Percentiles rank a stretch among this genome's conserved stretches.
Conservation (phyloP, 2,888 invertebrate species). For the Xestia ashworthii region DNA sequence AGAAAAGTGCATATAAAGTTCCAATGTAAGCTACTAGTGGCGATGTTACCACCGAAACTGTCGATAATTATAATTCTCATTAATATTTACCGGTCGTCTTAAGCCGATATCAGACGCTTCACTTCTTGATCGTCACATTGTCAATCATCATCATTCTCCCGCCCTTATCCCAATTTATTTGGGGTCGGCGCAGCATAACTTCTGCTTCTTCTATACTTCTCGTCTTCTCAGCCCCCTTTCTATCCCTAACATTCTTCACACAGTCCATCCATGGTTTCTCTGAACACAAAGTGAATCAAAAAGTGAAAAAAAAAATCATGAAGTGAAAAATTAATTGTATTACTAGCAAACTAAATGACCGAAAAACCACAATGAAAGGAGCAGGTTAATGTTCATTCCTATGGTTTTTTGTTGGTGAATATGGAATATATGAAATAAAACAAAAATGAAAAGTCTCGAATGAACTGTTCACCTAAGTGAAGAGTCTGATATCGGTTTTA, state of each 20-base stretch:
- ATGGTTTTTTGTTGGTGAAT: neutral
- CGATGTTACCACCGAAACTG: conserved; percentile 59
- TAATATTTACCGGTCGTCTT: conserved; percentile 39
- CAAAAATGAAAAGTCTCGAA: neutral
- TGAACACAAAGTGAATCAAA: neutral
- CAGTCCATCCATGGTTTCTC: neutral
- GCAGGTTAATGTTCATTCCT: neutral
- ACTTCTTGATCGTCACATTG: neutral
- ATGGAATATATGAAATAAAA: neutral
- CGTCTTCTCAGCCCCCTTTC: no score
- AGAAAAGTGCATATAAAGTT: neutral
- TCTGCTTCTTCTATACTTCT: no score
- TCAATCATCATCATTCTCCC: no score
- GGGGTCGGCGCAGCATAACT: no score
- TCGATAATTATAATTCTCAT: conserved; percentile 60
- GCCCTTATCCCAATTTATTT: no score
- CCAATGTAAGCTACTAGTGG: conserved; percentile 33
- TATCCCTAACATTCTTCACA: no score
- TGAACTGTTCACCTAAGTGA: neutral
- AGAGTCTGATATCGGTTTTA: neutral
- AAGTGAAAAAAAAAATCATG: no score
- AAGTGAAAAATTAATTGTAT: neutral
- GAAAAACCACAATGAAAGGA: neutral
- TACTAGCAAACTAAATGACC: neutral
- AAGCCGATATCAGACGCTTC: conserved; percentile 5